phyloP scores from a whole-genome alignment of 1,140 invertebrate species.

The Plectus sambesii region DNA sequence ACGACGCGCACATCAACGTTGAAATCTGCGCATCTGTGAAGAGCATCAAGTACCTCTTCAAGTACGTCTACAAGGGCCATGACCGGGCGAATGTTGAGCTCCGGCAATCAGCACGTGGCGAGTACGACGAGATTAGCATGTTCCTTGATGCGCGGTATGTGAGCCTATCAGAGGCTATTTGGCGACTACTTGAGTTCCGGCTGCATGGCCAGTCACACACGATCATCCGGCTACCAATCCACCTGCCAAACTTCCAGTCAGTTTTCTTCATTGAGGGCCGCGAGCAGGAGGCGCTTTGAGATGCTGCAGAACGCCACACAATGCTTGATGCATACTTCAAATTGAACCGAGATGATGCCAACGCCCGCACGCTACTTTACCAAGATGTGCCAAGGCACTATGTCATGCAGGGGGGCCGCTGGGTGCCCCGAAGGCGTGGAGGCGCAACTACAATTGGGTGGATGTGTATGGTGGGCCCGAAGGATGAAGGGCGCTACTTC shows the following conservation, averaged over 20 bases:
- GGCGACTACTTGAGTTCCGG: slow-evolving; percentile 44
- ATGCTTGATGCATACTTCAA: slow-evolving; percentile 44
- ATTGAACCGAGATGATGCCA: slow-evolving; percentile 24
- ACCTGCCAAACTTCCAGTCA: slow-evolving; percentile 46
- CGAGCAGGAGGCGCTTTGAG: slow-evolving; percentile 10
- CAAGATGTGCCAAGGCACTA: slow-evolving; percentile 39
- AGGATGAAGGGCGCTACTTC: too few species aligned
- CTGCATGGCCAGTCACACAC: slow-evolving; percentile 45
- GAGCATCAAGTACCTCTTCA: slow-evolving; percentile 50
- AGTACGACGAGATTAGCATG: slow-evolving; percentile 44
- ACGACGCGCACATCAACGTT: slow-evolving; percentile 51
- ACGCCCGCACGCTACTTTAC: slow-evolving; percentile 25
- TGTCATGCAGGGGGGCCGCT: too few species aligned
- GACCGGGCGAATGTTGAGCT: slow-evolving; percentile 26
- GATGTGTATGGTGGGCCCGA: too few species aligned
- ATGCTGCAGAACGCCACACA: slow-evolving; percentile 14
- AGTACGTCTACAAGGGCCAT: slow-evolving; percentile 48
- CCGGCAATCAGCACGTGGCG: neutral
- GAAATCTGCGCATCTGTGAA: slow-evolving; percentile 51
- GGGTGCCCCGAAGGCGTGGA: too few species aligned
- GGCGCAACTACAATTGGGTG: too few species aligned
- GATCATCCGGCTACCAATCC: slow-evolving; percentile 46
- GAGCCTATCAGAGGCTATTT: slow-evolving; percentile 46
- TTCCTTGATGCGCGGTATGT: slow-evolving; percentile 48
- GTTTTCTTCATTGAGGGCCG: slow-evolving; percentile 44